Percentiles rank a stretch among this genome's conserved stretches.
Evolutionary conservation across 2,113 vertebrate genomes (phyloP).

Genomic region (Xiphophorus hellerii): DNA sequence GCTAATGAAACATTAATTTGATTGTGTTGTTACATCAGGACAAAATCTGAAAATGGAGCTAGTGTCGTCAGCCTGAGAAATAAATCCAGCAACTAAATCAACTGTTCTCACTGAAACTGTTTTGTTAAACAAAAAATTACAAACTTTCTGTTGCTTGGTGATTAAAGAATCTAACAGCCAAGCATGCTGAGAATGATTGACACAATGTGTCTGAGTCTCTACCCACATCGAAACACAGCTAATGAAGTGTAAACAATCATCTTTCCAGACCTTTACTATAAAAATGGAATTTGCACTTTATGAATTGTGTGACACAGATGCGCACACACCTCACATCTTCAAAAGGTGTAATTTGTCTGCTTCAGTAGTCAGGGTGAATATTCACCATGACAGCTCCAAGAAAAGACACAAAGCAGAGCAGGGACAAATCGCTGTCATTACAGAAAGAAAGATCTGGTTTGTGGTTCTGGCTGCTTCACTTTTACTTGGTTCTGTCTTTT

Average conservation of each 20-base stretch:
- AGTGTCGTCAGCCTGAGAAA: too few relatives aligned
- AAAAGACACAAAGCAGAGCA: constrained; percentile 27
- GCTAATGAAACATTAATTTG: too few relatives aligned
- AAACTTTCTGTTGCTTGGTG: neutral
- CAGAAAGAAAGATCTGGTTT: neutral
- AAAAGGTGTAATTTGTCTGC: constrained; percentile 64
- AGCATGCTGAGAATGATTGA: neutral
- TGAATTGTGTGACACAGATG: constrained; percentile 44
- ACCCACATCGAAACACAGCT: constrained; percentile 20
- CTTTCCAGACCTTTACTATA: constrained; percentile 48
- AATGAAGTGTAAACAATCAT: constrained; percentile 62
- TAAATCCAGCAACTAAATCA: neutral
- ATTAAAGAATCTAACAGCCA: neutral
- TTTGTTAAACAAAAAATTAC: too few relatives aligned
- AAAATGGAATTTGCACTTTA: constrained; percentile 70
- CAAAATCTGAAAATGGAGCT: too few relatives aligned
- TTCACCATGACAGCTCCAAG: constrained; percentile 57
- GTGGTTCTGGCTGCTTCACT: neutral
- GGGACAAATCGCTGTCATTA: constrained; percentile 5
- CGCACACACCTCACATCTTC: constrained; percentile 44
- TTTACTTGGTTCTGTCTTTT: neutral
- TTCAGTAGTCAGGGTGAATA: constrained; percentile 61
- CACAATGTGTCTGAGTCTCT: neutral
- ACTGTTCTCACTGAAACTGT: neutral
- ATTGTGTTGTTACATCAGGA: too few relatives aligned